Base-by-base conservation (phyloP, 2,797 vertebrate species). In the Limnodromus scolopaceus region DNA sequence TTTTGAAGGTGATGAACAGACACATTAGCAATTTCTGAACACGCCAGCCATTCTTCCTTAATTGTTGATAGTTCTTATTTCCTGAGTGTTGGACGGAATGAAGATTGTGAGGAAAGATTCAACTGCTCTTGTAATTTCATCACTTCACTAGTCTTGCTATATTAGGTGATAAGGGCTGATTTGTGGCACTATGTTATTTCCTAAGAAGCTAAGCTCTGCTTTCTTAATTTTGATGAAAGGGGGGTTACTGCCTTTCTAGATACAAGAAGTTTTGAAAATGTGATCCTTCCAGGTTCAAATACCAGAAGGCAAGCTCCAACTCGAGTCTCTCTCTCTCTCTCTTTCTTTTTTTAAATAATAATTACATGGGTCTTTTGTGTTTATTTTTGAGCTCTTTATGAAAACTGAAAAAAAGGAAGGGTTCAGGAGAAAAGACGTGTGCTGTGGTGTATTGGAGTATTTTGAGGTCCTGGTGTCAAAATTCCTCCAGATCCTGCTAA, bases 21-120 rank as follows among this genome's bases (percentile, higher is more conserved):
- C 27, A 13, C 34, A 68, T 88, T 81, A 93, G 38, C 34, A 61
- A 75, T 51, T 93, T 81, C 72, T 68, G 49, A 94, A 79, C 43
- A 12, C 28, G 39, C 20, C 18, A 72, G 83, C 80, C 58, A 51
- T 95, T 93, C 76, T 65, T 89, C 66, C 57, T 82, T 96, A 82
- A 93, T 84, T 91, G 86, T 65, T 70, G 63, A 64, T 76, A 72
- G 63, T 48, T 72, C 70, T 91, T 79, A 70, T n/a, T 93, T 77
- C 32, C 22, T 23, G 58, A 41, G 28, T 69, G 54, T 36, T 93
- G 79, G 49, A 79, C 71, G 69, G 80, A 95, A 65, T 78, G 41
- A 78, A 90, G 66, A 46, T 24, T 49, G 43, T 69, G 58, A 88
- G 72, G 72, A 71, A 86, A 81, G 61, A 86, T 78, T 87, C 36